Base-by-base conservation (phyloP, 2,797 vertebrate genomes). In the Alcedo quadribrachys region DNA sequence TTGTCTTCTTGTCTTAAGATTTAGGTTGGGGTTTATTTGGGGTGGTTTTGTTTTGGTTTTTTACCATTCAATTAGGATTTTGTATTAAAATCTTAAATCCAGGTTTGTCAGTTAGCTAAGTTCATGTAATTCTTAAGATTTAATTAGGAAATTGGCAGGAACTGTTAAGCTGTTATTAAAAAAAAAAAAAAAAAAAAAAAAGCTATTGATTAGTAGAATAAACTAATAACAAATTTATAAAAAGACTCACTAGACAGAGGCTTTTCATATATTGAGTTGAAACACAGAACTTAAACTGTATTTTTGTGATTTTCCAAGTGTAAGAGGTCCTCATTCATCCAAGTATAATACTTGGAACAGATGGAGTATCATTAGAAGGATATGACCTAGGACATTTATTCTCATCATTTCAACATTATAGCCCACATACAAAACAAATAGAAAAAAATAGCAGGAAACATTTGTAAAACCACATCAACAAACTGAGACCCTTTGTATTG, bases 391-490 rank as follows among this genome's bases (percentile, higher is more conserved):
- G 32, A 73, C 22, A 62, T 91, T 67, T 84, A 45, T 90, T 13
- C 11, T 77, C 46, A 69, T 55, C n/a, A 76, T 84, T 91, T 89
- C 45, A 79, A 60, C 46, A 40, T 73, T 84, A 60, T 27, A 92
- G 25, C 27, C 55, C n/a, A 63, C 66, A 81, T 30, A 60, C 5
- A 84, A 81, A 94, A n/a, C 19, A 82, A 17, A 68, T 22, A 48
- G 30, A 19, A 80, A 68, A 93, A 63, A 28, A 1, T 30, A 62
- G 5, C 79, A 91, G 77, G 77, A 79, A 94, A 67, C 42, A 67
- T 87, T 95, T 89, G 22, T 61, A 89, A 91, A 81, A 12, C 15
- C 88, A 86, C 28, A 60, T 65, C 62, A 91, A 86, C 45, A 91
- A 85, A 66, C 20, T 46, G 53, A 81, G 71, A 76, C 48, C 20